These are phyloP conservation scores for Lasioglossum zephyrum DNA, from an alignment of 2,888 invertebrate species.

Conservation along the genomic window DNA sequence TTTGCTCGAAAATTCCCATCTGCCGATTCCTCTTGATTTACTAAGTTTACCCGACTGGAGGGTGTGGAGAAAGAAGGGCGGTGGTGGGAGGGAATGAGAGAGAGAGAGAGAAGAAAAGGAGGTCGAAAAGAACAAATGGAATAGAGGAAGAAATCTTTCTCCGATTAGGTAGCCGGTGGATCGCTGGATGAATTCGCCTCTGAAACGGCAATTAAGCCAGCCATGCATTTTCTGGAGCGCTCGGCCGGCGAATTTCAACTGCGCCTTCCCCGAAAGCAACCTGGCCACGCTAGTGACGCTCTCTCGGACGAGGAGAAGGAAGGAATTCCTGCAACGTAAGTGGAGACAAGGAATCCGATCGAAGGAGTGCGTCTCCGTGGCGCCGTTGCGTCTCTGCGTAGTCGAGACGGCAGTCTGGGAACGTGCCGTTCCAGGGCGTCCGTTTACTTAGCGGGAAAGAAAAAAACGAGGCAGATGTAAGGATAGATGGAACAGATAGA, in stretches of 20 bases:
- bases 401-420: conserved; percentile 69
- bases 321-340: conserved; percentile 70
- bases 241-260: conserved; percentile 47
- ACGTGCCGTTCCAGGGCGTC: conserved; percentile 66
- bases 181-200: conserved; percentile 47
- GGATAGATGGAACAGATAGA: conserved; percentile 61
- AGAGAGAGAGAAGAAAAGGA: background rate
- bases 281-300: conserved; percentile 9
- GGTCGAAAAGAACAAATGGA: conserved; percentile 11
- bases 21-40: conserved; percentile 37
- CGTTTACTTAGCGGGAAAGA: conserved; percentile 63
- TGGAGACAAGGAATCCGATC: conserved; percentile 71
- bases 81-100: background rate
- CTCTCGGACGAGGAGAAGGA: conserved; percentile 33
- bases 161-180: conserved; percentile 54
- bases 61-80: background rate
- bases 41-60: conserved; percentile 29
- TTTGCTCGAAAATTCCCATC: conserved; percentile 16
- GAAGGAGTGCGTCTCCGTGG: conserved; percentile 70
- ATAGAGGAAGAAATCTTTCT: conserved; percentile 38
- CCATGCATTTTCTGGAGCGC: conserved; percentile 59
- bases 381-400: conserved; percentile 71
- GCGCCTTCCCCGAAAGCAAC: conserved; percentile 47
- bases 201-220: conserved; percentile 65
- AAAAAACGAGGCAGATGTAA: conserved; percentile 33